phyloP scores from a whole-genome alignment of 2,888 invertebrate genomes.

The Thyatira batis region DNA sequence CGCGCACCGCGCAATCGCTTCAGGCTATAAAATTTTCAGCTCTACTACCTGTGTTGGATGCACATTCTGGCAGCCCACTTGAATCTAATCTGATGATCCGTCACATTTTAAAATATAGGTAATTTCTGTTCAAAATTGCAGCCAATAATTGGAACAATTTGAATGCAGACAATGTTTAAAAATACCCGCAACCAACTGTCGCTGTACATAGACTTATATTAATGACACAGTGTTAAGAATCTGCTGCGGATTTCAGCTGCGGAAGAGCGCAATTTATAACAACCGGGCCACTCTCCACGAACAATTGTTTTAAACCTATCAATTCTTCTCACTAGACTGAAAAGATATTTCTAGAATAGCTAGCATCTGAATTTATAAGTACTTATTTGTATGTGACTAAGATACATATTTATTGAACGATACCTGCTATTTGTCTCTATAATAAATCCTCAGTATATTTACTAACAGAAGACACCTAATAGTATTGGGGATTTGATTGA shows the following conservation, averaged over 20 bases:
- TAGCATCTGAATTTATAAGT: background rate
- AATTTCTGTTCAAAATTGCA: background rate
- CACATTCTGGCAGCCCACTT: too few relatives aligned
- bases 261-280: slow-evolving; percentile 51
- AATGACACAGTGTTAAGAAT: slow-evolving; percentile 55
- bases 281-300: slow-evolving; percentile 30
- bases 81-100: too few relatives aligned
- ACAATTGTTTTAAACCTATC: background rate
- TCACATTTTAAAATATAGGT: too few relatives aligned
- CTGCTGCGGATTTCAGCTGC: slow-evolving; percentile 30
- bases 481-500: background rate
- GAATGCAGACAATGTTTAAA: too few relatives aligned
- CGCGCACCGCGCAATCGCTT: slow-evolving; percentile 7
- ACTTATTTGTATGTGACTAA: background rate
- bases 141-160: too few relatives aligned
- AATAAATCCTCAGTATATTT: too few relatives aligned
- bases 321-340: background rate
- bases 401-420: background rate
- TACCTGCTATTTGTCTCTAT: too few relatives aligned
- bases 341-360: background rate
- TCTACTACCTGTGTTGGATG: too few relatives aligned
- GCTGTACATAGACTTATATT: slow-evolving; percentile 45
- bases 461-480: too few relatives aligned
- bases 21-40: too few relatives aligned
- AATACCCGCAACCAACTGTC: slow-evolving; percentile 22